Conservation (phyloP, 2,113 vertebrate species). For the Acrocephalus kingi region DNA sequence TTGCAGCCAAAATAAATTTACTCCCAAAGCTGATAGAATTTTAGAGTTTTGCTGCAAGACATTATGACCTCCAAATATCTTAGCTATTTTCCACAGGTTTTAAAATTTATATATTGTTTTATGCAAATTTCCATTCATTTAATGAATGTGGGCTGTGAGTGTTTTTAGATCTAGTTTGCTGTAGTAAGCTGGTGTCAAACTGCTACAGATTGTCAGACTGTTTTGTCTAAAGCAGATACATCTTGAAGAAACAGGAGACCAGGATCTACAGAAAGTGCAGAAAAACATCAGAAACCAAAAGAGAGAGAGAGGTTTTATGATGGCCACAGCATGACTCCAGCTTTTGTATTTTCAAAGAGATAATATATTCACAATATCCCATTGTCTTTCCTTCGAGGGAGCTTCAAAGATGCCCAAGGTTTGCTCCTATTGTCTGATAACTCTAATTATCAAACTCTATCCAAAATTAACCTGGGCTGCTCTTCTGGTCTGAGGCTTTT, state of each 20-base stretch:
- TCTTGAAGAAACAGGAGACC: background rate
- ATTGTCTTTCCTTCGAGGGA: background rate
- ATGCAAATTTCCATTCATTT: background rate
- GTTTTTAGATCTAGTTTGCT: background rate
- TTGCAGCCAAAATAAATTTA: background rate
- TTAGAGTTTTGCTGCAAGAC: background rate
- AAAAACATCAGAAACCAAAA: background rate
- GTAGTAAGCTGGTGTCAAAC: background rate
- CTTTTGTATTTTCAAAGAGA: background rate
- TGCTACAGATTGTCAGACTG: background rate
- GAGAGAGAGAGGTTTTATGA: background rate
- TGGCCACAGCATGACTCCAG: background rate
- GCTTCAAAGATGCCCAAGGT: background rate
- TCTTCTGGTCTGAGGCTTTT: background rate
- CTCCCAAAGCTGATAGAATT: background rate
- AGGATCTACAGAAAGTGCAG: background rate
- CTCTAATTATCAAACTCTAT: background rate
- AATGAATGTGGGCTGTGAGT: too few relatives aligned
- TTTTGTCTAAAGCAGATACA: background rate
- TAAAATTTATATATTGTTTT: background rate
- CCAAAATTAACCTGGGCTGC: background rate
- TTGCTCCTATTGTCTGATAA: background rate
- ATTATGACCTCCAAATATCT: background rate
- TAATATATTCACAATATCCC: background rate
- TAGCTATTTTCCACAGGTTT: background rate